These are phyloP conservation scores for Tupaia chinensis DNA, from an alignment of 2,113 vertebrate genomes.

Conservation along the genomic window DNA sequence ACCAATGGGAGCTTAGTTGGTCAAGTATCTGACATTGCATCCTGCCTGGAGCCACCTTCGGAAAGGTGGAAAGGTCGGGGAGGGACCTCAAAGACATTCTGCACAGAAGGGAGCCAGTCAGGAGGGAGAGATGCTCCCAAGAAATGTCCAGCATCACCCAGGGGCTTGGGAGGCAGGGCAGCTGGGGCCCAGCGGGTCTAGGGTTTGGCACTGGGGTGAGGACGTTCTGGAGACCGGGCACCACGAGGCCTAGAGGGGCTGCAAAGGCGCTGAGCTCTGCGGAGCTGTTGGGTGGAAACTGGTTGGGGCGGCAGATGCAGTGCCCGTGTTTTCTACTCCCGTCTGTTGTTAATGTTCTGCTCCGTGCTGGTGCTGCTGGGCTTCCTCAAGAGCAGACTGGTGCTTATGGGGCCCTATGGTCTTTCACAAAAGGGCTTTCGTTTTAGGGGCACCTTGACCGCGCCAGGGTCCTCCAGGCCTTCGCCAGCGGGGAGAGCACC, in stretches of 20 bases:
- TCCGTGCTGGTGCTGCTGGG: rapidly evolving
- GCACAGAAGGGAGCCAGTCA: background rate
- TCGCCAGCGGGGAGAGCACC: background rate
- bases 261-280: too few species aligned
- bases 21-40: rapidly evolving
- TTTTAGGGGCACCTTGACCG: background rate
- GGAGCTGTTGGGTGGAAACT: too few species aligned
- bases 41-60: rapidly evolving
- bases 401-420: background rate
- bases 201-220: rapidly evolving
- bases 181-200: rapidly evolving
- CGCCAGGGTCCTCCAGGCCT: background rate
- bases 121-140: too few species aligned
- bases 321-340: too few species aligned
- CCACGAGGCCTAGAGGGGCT: too few species aligned
- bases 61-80: too few species aligned
- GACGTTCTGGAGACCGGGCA: background rate
- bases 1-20: background rate
- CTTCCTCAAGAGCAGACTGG: background rate
- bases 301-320: background rate
- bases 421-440: background rate
- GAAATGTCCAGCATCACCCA: too few species aligned
- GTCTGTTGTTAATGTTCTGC: background rate
- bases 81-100: rapidly evolving
- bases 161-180: background rate